These are phyloP conservation scores for Onychomys arenicola DNA, from an alignment of 2,797 vertebrate genomes.

Conservation along the genomic window DNA sequence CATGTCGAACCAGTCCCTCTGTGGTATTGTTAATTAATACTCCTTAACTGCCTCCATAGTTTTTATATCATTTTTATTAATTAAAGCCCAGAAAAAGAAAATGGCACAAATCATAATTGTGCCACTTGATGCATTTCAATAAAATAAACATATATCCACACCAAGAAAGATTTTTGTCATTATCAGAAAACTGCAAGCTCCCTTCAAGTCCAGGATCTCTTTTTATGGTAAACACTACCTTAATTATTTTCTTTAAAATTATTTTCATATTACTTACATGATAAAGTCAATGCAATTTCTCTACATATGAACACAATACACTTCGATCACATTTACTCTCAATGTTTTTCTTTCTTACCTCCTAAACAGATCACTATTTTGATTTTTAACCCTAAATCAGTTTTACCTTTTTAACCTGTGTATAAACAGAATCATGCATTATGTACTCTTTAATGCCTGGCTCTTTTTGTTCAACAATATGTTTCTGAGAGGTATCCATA, in stretches of 20 bases:
- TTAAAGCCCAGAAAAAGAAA: conserved; percentile 4
- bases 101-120: conserved; percentile 27
- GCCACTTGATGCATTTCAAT: conserved; percentile 47
- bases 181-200: conserved; percentile 8
- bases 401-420: neutral
- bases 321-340: neutral
- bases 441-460: conserved; percentile 1
- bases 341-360: neutral
- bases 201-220: neutral
- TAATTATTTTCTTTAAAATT: neutral
- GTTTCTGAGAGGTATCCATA: conserved; percentile 42
- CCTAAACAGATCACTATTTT: neutral
- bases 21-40: conserved; percentile 25
- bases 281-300: neutral
- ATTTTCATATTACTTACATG: neutral
- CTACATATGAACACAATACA: neutral
- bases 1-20: neutral
- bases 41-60: conserved; percentile 28
- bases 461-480: conserved; percentile 37
- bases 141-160: conserved; percentile 35
- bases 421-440: conserved; percentile 16
- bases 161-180: conserved; percentile 43
- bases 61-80: conserved; percentile 49
- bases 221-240: neutral
- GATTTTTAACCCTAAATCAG: conserved; percentile 39